Conservation (phyloP, 2,888 invertebrate species). For the Plebejus anna region DNA sequence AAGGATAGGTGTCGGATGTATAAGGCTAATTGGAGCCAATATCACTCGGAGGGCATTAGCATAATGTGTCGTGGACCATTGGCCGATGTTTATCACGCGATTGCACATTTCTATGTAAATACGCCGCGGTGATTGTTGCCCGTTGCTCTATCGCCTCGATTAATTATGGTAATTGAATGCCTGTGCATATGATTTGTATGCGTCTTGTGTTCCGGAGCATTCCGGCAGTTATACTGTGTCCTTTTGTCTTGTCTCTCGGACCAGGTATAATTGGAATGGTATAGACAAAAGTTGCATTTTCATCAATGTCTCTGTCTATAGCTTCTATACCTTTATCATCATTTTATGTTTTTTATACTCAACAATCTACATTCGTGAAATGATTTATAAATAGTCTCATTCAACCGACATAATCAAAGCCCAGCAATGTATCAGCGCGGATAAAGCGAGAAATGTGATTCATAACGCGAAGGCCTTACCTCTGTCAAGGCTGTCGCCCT, state of each 20-base stretch:
- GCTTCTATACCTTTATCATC: neutral
- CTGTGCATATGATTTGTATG: constrained; percentile 29
- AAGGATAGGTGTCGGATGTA: neutral
- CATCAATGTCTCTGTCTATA: neutral
- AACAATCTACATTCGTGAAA: no score
- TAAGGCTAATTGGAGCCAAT: constrained; percentile 38
- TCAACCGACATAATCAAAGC: neutral
- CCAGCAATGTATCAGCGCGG: neutral
- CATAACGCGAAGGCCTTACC: neutral
- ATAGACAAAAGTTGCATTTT: neutral
- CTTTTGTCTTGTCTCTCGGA: neutral
- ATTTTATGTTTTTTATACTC: no score
- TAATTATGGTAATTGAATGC: constrained; percentile 38
- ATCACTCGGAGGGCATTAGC: constrained; percentile 43
- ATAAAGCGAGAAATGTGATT: neutral
- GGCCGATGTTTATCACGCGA: constrained; percentile 49
- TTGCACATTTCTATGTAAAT: constrained; percentile 50
- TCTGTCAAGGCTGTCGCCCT: neutral
- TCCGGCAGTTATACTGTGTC: neutral
- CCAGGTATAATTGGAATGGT: neutral
- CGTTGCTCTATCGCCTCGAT: constrained; percentile 36
- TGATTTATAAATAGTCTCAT: neutral
- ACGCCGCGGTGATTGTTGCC: constrained; percentile 42
- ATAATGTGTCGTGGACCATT: constrained; percentile 45
- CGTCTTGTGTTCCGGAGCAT: neutral